Evolutionary conservation across 53 echinoderm and acorn worm species (phyloP), one percentile per base, ranked within the genome.

Genomic region (Patiria pectinifera): DNA sequence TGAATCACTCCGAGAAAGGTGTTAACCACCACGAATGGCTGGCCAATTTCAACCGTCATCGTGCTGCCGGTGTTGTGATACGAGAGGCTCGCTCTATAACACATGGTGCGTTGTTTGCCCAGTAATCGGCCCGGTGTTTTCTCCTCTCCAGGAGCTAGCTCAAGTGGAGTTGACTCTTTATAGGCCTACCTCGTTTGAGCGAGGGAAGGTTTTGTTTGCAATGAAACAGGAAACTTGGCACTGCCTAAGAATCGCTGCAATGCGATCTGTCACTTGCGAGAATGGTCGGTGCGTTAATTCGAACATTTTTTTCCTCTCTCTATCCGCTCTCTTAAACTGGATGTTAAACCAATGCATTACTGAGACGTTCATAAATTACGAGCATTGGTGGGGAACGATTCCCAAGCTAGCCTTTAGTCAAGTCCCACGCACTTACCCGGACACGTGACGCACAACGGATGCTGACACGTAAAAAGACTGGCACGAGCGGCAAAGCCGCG

Each of bases 141-240:
- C 23, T 74, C 74, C 74, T 74, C 80, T 14, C 15, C 8, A 53
- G 35, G 35, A 35, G 53, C 53, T 53, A 2, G 2, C 80, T 79
- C 48, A 3, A 79, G 80, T 48, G 3, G 48, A 45, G 48, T 79
- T 79, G 80, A 79, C 80, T 79, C 44, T 70, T 35, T 53, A 53
- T 53, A 53, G 53, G 53, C 53, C 24, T 79, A 11, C 46, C 46
- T 48, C 46, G 80, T 45, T 79, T 45, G 46, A 45, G 45, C 48
- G 46, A 45, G 45, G 19, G 12, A 45, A 15, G 15, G 26, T 15
- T 9, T 79, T 79, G 48, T 79, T 79, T 79, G 80, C 80, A 46
- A 14, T 79, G 80, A n/a, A 79, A 79, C 80, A 79, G 18, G 80
- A 79, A 48, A 79, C 80, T 43, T 24, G 77, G 13, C 80, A 24